Conservation (phyloP, 1,140 invertebrate species). For the Globodera rostochiensis region DNA sequence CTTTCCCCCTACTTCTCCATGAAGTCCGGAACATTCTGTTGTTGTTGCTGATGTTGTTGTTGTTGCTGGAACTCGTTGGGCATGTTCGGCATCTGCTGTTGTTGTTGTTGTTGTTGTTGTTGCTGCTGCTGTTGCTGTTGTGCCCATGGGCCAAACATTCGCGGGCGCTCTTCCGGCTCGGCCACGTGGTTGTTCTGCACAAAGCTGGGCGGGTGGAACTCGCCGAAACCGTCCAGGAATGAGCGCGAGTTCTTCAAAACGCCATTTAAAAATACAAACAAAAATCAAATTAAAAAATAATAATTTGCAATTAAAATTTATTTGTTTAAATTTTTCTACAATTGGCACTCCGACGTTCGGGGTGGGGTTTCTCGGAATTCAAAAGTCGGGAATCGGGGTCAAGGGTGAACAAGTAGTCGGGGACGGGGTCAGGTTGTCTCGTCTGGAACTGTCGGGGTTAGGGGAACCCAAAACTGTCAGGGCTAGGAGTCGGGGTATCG, state of each 20-base stretch:
- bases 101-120: conserved; percentile 23
- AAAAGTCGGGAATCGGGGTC: too few relatives aligned
- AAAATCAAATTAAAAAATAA: too few relatives aligned
- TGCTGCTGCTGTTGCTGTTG: conserved; percentile 32
- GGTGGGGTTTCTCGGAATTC: too few relatives aligned
- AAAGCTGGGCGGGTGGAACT: conserved; percentile 46
- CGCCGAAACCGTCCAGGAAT: conserved; percentile 51
- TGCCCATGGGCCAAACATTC: conserved; percentile 37
- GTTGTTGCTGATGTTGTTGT: conserved; percentile 30
- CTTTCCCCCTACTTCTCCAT: conserved; percentile 11
- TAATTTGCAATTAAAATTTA: too few relatives aligned
- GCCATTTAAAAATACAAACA: background rate
- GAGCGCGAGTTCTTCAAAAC: conserved; percentile 38
- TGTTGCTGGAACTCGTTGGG: conserved; percentile 32
- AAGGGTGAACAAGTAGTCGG: too few relatives aligned
- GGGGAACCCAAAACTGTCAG: too few relatives aligned
- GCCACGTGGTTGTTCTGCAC: conserved; percentile 42
- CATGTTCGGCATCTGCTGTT: conserved; percentile 14
- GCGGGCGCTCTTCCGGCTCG: conserved; percentile 24
- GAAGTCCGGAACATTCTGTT: conserved; percentile 24
- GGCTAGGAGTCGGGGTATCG: too few relatives aligned
- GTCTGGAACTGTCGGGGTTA: too few relatives aligned
- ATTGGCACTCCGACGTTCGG: too few relatives aligned
- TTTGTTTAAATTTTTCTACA: too few relatives aligned
- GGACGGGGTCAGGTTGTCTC: too few relatives aligned